Evolutionary conservation across 64 coral and sea anemone genomes (phyloP), one percentile per base, ranked within the genome.

Genomic region (Pocillopora verrucosa): DNA sequence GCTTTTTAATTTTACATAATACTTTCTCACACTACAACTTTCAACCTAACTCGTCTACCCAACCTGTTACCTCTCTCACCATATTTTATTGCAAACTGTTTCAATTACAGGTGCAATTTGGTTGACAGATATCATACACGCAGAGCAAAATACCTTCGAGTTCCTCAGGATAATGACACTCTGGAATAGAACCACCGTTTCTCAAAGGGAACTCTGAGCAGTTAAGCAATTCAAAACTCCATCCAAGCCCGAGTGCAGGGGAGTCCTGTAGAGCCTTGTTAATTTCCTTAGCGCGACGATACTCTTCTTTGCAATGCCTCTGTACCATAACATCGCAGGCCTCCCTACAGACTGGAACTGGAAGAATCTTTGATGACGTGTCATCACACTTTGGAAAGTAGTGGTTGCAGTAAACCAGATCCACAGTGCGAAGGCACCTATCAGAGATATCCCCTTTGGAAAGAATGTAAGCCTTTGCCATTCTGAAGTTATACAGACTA

Each of bases 261-360:
- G 45, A 70, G 0, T 11, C 67, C n/a, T 70, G 19, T 1, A 70
- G 4, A 11, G 41, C 41, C 16, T 77, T 77, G 75, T 77, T 77
- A 19, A 77, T 58, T 77, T 77, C 45, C 17, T 22, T 16, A 22
- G 75, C 75, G 17, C 75, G 5, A 2, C 36, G 75, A 41, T 17
- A 77, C 75, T 77, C 75, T 57, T 22, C 36, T 77, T 56, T 77
- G 75, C 75, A 77, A 58, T 77, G 75, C 17, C 56, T 37, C 75
- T 77, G 75, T 13, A 77, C 75, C 75, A 77, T 77, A 77, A 77
- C 41, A 9, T 77, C 37, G 75, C 75, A 77, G 75, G 75, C 75
- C 1, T 56, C 75, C 41, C 45, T 77, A 56, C 75, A 77, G 75
- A 77, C 75, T 16, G 75, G 45, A 22, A 38, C 36, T 45, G 75